Evolutionary conservation across 2,888 invertebrate species (phyloP), one percentile per base, ranked within the genome.

Genomic region (Apotomis turbidana): DNA sequence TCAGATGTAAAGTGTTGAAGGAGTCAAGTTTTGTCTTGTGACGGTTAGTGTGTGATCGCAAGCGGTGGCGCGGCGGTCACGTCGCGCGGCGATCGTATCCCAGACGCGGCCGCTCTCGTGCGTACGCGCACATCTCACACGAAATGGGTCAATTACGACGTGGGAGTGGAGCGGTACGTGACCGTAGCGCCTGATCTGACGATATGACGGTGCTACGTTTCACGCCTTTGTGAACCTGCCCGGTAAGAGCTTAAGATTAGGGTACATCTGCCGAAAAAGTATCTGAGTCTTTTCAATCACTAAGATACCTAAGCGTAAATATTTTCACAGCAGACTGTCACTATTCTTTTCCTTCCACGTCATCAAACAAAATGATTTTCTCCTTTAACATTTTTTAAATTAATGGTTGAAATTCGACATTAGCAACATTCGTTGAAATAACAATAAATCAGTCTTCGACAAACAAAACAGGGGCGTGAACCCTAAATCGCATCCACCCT

Each of bases 61-160:
- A 57, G 71, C 57, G 71, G 49, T 61, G 85, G 86, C 81, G 83
- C 78, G 81, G 77, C 78, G 68, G 80, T 89, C 91, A 90, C 91
- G 91, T 90, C 81, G 77, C 77, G 89, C 91, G 91, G 93, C 83
- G 93, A 93, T 93, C 83, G 85, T 93, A 93, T 93, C 93, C 93
- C 87, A 84, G 81, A 89, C 84, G 85, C 86, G 86, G 87, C 81
- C 83, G 77, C 73, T 76, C 80, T 84, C 80, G 79, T 80, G 59
- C 68, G 72, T 69, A 63, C 85, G 86, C 86, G 88, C 85, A 80
- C 90, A 87, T 88, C 89, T 89, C 87, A 91, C 91, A 91, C 91
- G 90, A 92, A 93, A 91, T 91, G 85, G 93, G 91, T 92, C 93
- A 91, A 93, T 93, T 93, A 93, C 90, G 91, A 91, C 92, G 93